These are phyloP conservation scores for Lumbricus terrestris DNA, from an alignment of 2,888 invertebrate genomes.

Conservation along the genomic window DNA sequence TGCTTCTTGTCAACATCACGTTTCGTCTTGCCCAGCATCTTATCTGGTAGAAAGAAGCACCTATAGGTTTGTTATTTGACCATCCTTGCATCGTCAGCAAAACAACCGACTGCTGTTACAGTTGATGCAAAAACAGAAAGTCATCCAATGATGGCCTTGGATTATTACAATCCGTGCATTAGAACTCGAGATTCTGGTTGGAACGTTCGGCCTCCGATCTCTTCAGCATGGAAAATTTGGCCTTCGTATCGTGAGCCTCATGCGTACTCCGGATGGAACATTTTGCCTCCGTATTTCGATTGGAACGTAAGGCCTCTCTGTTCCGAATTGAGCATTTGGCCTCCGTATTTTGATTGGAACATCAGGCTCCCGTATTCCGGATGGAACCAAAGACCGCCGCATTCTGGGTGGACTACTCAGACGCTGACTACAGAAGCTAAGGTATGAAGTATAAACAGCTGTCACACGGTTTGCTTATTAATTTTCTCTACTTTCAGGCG, in stretches of 20 bases:
- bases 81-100: too few relatives aligned
- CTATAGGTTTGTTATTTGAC: too few relatives aligned
- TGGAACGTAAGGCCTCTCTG: neutral
- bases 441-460: too few relatives aligned
- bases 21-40: neutral
- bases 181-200: neutral
- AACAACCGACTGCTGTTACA: neutral
- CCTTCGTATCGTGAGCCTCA: neutral
- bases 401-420: neutral
- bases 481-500: neutral
- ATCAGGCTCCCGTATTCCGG: too few relatives aligned
- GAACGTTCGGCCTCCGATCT: neutral
- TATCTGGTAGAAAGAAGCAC: too few relatives aligned
- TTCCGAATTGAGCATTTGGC: neutral
- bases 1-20: neutral
- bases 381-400: too few relatives aligned
- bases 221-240: neutral
- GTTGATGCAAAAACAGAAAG: neutral
- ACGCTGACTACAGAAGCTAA: neutral
- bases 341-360: neutral
- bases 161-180: too few relatives aligned
- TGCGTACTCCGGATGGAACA: neutral
- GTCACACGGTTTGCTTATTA: neutral
- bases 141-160: neutral
- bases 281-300: neutral